Evolutionary conservation across 2,113 vertebrate species (phyloP).

Genomic region (Mirza zaza): DNA sequence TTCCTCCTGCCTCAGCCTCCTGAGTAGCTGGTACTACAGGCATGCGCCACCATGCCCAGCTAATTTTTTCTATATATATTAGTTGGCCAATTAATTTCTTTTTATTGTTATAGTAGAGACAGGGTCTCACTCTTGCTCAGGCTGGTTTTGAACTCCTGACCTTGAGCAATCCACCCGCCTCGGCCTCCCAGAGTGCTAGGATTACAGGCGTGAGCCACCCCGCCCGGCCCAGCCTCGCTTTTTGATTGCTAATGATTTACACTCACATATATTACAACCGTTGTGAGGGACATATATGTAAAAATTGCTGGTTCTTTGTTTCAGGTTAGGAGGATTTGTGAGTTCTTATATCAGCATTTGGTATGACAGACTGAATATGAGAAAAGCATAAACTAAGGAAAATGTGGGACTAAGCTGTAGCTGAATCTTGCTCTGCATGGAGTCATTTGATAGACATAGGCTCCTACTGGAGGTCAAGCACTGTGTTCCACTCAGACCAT

Average conservation of each 20-base stretch:
- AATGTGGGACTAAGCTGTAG: background rate
- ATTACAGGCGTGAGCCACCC: too few species aligned
- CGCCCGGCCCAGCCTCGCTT: background rate
- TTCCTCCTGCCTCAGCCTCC: too few species aligned
- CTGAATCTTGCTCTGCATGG: background rate
- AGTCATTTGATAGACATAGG: background rate
- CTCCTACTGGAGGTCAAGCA: background rate
- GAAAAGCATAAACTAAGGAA: background rate
- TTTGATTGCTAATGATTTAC: background rate
- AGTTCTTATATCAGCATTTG: background rate
- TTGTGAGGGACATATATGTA: background rate
- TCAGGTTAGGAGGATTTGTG: background rate
- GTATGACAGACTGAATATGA: background rate
- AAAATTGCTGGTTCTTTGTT: background rate
- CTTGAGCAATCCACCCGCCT: too few species aligned
- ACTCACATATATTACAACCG: background rate
- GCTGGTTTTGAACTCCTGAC: too few species aligned
- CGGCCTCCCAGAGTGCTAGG: too few species aligned
- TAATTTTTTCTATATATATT: too few species aligned
- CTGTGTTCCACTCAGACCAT: background rate
- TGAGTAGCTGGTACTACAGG: too few species aligned
- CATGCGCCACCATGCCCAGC: too few species aligned
- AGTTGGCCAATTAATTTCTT: too few species aligned
- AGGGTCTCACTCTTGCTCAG: too few species aligned
- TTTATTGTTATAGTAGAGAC: too few species aligned